These are phyloP conservation scores for Paradisaea rubra DNA, from an alignment of 2,113 vertebrate species.

Conservation along the genomic window DNA sequence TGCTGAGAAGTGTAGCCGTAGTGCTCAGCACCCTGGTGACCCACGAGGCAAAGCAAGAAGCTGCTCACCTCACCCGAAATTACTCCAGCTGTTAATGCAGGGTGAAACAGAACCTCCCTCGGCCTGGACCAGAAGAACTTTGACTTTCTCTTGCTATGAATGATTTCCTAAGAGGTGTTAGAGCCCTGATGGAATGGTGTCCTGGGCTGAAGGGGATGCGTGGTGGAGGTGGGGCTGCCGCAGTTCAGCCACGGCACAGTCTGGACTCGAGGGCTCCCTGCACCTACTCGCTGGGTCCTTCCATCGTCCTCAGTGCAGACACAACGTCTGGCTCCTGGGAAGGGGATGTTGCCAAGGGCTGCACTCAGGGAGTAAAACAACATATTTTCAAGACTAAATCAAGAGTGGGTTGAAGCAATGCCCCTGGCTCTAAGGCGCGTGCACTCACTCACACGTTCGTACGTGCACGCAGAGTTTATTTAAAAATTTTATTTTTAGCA, in stretches of 20 bases:
- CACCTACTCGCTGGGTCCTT: not conserved
- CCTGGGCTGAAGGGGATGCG: rapidly evolving
- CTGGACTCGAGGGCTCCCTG: not conserved
- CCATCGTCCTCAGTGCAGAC: not conserved
- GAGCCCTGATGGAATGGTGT: not conserved
- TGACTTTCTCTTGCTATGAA: not conserved
- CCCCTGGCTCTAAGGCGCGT: not conserved
- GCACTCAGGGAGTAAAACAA: not conserved
- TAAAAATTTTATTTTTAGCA: slow-evolving; percentile 16
- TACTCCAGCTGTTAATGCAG: not conserved
- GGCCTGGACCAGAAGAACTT: not conserved
- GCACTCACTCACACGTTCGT: not conserved
- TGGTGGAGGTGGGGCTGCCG: not conserved
- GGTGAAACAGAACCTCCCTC: not conserved
- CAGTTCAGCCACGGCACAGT: rapidly evolving
- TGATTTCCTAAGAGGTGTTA: rapidly evolving
- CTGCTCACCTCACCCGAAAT: not conserved
- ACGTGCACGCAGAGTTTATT: not conserved
- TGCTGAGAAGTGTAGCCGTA: rapidly evolving
- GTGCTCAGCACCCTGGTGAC: not conserved
- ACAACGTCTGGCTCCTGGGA: not conserved
- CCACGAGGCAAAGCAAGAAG: rapidly evolving
- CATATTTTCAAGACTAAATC: slow-evolving; percentile 1
- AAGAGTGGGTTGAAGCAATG: not conserved
- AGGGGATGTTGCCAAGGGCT: not conserved